A percentile compares a stretch with the other conserved stretches of the same genome.
Evolutionary conservation across 1,140 invertebrate genomes (phyloP).

Genomic region (Ylistrum balloti): DNA sequence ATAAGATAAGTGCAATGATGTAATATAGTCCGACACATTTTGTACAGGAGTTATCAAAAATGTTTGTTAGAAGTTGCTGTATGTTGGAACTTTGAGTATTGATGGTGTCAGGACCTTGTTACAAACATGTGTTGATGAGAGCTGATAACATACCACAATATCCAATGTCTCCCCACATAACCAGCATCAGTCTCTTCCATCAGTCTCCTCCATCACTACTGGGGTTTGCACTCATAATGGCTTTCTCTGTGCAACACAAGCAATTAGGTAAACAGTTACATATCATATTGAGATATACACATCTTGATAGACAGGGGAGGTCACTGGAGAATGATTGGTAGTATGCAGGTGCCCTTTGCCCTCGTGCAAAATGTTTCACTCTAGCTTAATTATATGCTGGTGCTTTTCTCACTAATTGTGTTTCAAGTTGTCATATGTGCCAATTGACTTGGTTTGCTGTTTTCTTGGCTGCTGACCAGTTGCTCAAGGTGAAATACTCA

Average conservation of each 20-base stretch:
- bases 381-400: background rate
- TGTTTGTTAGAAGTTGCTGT: background rate
- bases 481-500: background rate
- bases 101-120: constrained; percentile 32
- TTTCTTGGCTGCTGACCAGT: background rate
- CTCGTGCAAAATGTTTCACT: background rate
- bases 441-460: background rate
- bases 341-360: constrained; percentile 30
- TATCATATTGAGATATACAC: constrained; percentile 12
- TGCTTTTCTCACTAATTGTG: constrained; percentile 22
- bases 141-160: background rate
- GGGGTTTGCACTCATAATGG: background rate
- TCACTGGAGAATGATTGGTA: constrained; percentile 22
- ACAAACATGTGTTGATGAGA: background rate
- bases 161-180: background rate
- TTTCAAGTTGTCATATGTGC: background rate
- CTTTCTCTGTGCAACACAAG: background rate
- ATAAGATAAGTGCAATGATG: background rate
- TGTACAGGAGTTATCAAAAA: background rate
- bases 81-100: background rate
- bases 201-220: background rate
- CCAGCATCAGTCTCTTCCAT: background rate
- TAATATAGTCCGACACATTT: background rate
- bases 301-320: background rate
- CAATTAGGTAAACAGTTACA: background rate